Percentiles rank a stretch among this genome's conserved stretches.
Evolutionary conservation across 2,888 invertebrate species (phyloP).

Genomic region (Schizaphis graminum): DNA sequence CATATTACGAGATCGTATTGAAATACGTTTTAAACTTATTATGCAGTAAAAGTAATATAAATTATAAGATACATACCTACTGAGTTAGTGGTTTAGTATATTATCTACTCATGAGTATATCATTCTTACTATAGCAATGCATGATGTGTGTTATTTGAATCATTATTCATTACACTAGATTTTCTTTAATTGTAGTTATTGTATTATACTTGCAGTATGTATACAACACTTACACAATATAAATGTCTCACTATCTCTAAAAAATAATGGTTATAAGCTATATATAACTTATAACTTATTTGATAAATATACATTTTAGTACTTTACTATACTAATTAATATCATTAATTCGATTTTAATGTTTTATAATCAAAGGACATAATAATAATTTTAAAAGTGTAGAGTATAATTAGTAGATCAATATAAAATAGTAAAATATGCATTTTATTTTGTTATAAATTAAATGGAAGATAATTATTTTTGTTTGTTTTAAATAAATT

Average conservation of each 20-base stretch:
- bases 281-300: background rate
- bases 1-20: conserved; percentile 1
- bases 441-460: background rate
- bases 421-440: background rate
- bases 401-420: background rate
- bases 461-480: background rate
- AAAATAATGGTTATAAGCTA: background rate
- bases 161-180: background rate
- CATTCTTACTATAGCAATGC: background rate
- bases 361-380: background rate
- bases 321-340: background rate
- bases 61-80: background rate
- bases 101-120: background rate
- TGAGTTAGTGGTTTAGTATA: background rate
- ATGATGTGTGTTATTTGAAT: background rate
- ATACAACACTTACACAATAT: too few species aligned
- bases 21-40: background rate
- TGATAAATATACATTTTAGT: background rate
- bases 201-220: background rate
- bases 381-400: background rate
- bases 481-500: background rate
- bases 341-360: background rate
- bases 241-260: background rate
- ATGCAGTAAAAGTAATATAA: background rate
- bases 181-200: background rate